Conservation (phyloP, 2,113 vertebrate genomes). For the Petromus typicus region DNA sequence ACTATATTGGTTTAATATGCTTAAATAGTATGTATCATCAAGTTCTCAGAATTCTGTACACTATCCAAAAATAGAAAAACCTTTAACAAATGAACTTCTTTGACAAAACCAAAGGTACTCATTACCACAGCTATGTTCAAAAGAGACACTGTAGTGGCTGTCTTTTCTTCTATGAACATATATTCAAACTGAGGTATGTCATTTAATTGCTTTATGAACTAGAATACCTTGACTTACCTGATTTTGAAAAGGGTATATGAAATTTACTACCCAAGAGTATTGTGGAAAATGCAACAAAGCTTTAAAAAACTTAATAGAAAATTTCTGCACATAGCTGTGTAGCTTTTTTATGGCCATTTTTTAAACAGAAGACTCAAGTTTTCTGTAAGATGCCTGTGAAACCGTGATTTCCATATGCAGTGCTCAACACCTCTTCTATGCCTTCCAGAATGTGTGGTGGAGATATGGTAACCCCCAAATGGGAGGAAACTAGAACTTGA, state of each 20-base stretch:
- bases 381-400: constrained; percentile 49
- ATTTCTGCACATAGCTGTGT: not conserved
- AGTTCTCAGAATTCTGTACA: constrained; percentile 8
- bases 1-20: constrained; percentile 25
- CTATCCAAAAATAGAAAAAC: not conserved
- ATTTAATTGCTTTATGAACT: constrained; percentile 49
- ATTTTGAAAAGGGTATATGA: not conserved
- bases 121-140: constrained; percentile 11
- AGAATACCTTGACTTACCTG: constrained; percentile 37
- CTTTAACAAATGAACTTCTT: not conserved
- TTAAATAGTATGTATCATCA: constrained; percentile 35
- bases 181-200: not conserved
- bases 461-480: constrained; percentile 46
- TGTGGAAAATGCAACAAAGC: constrained; percentile 5
- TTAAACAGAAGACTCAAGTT: constrained; percentile 8
- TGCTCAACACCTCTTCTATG: not conserved
- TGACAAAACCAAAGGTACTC: not conserved
- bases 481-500: constrained; percentile 52
- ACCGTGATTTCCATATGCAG: not conserved
- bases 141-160: not conserved
- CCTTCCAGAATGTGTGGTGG: constrained; percentile 5
- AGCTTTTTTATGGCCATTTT: constrained; percentile 9
- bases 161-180: not conserved
- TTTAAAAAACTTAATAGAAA: constrained; percentile 50
- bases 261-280: not conserved